Evolutionary conservation across 2,888 invertebrate genomes (phyloP), one percentile per base, ranked within the genome.

Genomic region (Hanleya hanleyi): DNA sequence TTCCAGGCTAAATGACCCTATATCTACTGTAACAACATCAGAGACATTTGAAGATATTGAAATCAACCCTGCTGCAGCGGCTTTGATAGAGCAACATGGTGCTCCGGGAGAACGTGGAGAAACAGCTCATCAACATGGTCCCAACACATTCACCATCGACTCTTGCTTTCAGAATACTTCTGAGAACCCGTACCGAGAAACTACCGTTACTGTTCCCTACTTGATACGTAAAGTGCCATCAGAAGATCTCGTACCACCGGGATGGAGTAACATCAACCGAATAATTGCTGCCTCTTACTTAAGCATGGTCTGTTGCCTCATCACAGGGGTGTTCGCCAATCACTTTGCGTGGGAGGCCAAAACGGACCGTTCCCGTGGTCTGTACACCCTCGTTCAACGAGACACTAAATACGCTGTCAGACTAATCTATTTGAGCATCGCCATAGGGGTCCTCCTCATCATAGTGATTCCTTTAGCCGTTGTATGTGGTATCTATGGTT

Each of bases 171-270:
- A 80, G 32, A 83, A 83, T 73, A 82, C 79, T 6, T 70, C 81
- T 15, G 85, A 86, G 68, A 87, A 86, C 75, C 87, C 87, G 0
- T 87, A 86, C 75, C 77, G 82, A 49, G 87, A 87, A 70, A 87
- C 86, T 5, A 87, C 87, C 32, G 83, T 85, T 65, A 85, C 84
- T 5, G 77, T 82, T 7, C 82, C 82, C 66, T 81, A 83, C 67
- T 79, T 86, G n/a, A 80, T 83, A 0, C 77, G 83, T 0, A 81
- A 83, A 67, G 83, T 87, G 37, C 84, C 86, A 1, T 80, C 84
- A 26, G 80, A 81, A 7, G 86, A 87, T 66, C 76, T 87, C 18
- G 81, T 86, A 18, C 87, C 87, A 1, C 67, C 81, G 47, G 86
- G 86, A 1, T 87, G 81, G 80, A 83, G 83, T 65, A 85, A 82